phyloP scores from a whole-genome alignment of 2,888 invertebrate genomes.

The Coenonympha arcania region DNA sequence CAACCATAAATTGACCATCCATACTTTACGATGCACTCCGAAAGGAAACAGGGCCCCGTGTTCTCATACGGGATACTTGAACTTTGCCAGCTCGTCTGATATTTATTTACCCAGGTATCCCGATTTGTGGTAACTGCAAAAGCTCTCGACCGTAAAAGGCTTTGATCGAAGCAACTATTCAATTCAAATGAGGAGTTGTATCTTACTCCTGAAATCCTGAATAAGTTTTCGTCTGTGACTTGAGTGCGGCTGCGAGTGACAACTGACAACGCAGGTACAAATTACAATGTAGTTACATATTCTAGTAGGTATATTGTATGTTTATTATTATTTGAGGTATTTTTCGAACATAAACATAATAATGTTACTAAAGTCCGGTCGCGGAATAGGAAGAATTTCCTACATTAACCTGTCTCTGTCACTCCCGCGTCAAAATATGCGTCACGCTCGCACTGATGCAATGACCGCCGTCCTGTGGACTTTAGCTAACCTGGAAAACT shows the following conservation, averaged over 20 bases:
- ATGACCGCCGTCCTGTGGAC: too few relatives aligned
- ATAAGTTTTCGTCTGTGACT: not conserved
- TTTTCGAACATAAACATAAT: too few relatives aligned
- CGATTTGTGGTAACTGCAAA: slow-evolving; percentile 11
- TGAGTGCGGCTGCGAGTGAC: not conserved
- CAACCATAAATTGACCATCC: slow-evolving; percentile 66
- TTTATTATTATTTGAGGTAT: too few relatives aligned
- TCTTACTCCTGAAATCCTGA: slow-evolving; percentile 3
- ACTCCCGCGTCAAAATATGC: too few relatives aligned
- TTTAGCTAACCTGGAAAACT: too few relatives aligned
- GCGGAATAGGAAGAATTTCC: too few relatives aligned
- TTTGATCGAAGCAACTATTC: slow-evolving; percentile 7
- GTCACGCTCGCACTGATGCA: too few relatives aligned
- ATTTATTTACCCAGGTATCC: slow-evolving; percentile 31
- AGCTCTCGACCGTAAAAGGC: slow-evolving; percentile 5
- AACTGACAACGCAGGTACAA: not conserved
- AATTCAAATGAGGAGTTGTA: slow-evolving; percentile 9
- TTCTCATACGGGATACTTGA: slow-evolving; percentile 38
- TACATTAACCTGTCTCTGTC: too few relatives aligned
- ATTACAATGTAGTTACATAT: not conserved
- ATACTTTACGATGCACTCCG: slow-evolving; percentile 63
- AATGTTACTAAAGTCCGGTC: too few relatives aligned
- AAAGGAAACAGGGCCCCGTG: slow-evolving; percentile 50
- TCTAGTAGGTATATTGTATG: not conserved
- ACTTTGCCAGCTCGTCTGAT: slow-evolving; percentile 31